phyloP scores from a whole-genome alignment of 2,797 vertebrate species.

The Capromys pilorides region DNA sequence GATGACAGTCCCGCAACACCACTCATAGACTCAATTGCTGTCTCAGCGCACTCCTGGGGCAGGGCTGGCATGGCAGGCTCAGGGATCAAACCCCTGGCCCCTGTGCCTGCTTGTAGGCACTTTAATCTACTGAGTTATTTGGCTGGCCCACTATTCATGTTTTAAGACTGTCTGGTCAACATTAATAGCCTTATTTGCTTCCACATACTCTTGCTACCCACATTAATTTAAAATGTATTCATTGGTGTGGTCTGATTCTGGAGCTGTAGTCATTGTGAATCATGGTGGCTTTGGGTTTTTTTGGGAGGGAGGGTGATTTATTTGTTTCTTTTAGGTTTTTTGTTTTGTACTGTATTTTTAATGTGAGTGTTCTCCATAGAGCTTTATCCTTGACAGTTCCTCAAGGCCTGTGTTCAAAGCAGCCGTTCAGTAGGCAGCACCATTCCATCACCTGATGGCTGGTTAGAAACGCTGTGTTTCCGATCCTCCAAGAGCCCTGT shows the following conservation, averaged over 20 bases:
- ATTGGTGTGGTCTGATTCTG: background rate
- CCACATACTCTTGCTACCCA: background rate
- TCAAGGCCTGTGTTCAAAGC: background rate
- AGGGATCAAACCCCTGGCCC: no score
- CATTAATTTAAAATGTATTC: background rate
- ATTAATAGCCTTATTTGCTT: constrained; percentile 16
- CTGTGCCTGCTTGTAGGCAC: no score
- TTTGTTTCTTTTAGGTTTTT: no score
- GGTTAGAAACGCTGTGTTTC: background rate
- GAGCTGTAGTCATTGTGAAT: background rate
- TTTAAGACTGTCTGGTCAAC: background rate
- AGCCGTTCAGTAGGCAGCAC: background rate
- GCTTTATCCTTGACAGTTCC: background rate
- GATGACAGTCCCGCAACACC: no score
- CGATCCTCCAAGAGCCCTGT: background rate
- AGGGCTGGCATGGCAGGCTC: no score
- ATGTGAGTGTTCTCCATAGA: background rate
- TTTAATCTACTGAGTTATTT: no score
- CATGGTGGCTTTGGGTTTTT: no score
- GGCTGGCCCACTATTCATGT: background rate
- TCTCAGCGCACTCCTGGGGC: no score
- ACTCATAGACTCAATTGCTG: no score
- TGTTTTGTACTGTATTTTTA: background rate
- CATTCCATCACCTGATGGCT: background rate
- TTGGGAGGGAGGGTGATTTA: no score